These are phyloP conservation scores for Danio rerio DNA, from an alignment of 2,113 vertebrate species.

Conservation along the genomic window DNA sequence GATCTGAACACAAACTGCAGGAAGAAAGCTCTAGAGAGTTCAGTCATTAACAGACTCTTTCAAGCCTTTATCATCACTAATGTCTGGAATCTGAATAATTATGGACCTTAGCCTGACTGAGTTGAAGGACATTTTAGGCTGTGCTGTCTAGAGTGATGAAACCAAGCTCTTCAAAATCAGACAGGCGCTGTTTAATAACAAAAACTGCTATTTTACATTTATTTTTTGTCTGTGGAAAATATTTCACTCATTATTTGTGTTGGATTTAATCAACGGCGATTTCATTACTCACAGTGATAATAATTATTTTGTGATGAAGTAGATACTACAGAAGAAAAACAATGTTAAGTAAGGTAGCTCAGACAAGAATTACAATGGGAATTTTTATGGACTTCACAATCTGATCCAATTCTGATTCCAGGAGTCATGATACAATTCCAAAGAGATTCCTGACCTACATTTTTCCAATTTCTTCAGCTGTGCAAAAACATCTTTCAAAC, in stretches of 20 bases:
- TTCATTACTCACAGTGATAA: background rate
- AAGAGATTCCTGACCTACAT: no score
- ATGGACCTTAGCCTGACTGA: conserved; percentile 1
- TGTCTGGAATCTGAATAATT: conserved; percentile 43
- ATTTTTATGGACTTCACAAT: no score
- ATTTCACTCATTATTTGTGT: background rate
- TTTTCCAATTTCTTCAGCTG: no score
- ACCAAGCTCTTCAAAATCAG: conserved; percentile 19
- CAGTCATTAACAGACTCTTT: conserved; percentile 33
- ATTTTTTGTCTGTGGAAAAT: conserved; percentile 32
- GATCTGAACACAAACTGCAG: conserved; percentile 30
- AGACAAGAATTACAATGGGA: no score
- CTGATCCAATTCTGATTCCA: no score
- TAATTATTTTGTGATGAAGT: no score
- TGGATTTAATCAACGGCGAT: background rate
- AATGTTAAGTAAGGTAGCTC: no score
- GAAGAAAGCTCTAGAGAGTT: conserved; percentile 38
- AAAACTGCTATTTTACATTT: background rate
- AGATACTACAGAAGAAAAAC: no score
- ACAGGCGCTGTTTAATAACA: conserved; percentile 37
- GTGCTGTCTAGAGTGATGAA: conserved; percentile 20
- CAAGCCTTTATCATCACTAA: conserved; percentile 17
- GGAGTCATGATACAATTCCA: no score
- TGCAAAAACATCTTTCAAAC: no score
- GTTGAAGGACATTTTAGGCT: conserved; percentile 22